Base-by-base conservation (phyloP, 2,113 vertebrate species). In the Daphoenositta chrysoptera region DNA sequence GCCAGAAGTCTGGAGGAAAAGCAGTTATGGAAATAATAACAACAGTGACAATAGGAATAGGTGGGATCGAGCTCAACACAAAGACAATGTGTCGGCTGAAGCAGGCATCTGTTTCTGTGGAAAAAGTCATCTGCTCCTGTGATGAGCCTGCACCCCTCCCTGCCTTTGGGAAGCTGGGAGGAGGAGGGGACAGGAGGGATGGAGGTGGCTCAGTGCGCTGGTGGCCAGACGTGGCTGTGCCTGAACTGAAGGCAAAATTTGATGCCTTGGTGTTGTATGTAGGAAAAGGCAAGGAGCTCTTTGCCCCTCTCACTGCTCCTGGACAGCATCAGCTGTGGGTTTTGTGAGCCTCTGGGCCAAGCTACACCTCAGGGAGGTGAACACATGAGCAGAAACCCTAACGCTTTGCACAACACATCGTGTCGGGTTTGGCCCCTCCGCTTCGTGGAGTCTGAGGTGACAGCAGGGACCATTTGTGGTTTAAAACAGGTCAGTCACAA, bases 1-100 rank as follows among this genome's bases (percentile, higher is more conserved):
- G 57, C 57, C 77, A 70, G 83, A 76, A 91, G 40, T 37, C 91
- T 90, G 93, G 73, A 94, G 89, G 93, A 56, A 93, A 85, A 94
- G 53, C 7, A 15, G 65, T 54, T 54, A 53, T 16, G 90, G 93
- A 91, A 95, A 93, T 87, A 88, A 83, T 27, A 81, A 70, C 77
- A 83, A 51, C 63, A 77, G 53, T 22, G 75, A 72, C 79, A 83
- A 90, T 81, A 42, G 47, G 50, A 66, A 77, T 73, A 94, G 89
- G 86, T 81, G 90, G 86, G 89, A 90, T 44, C 1, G 0, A 87
- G 47, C 68, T 92, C 39, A 22, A 39, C 39, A 83, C 75, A 83
- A 81, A 77, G 92, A 73, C 75, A 84, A 19, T 2, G 3, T 2
- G 3, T 61, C 3, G 0, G 37, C 65, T 5, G 26, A 81, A 82